These are phyloP conservation scores for Hemistola chrysoprasaria DNA, from an alignment of 2,888 invertebrate species.

Conservation along the genomic window DNA sequence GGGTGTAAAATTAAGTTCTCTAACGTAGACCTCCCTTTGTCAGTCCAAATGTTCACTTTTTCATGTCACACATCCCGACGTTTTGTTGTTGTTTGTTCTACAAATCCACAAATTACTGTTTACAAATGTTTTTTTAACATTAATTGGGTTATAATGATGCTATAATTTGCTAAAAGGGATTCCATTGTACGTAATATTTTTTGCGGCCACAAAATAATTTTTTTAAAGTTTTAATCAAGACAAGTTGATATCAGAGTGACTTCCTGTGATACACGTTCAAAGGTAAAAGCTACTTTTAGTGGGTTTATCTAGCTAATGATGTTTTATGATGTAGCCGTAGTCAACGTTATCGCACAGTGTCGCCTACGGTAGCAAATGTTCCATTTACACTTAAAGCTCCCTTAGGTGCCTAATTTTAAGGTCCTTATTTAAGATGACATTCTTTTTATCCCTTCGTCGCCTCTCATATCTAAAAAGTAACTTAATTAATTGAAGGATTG, in stretches of 20 bases:
- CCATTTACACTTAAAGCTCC: slow-evolving; percentile 31
- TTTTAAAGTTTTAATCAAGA: slow-evolving; percentile 20
- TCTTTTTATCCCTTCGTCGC: slow-evolving; percentile 60
- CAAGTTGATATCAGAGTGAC: slow-evolving; percentile 14
- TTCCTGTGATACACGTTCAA: slow-evolving; percentile 55
- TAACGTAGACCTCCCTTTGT: slow-evolving; percentile 62
- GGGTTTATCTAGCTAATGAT: slow-evolving; percentile 78
- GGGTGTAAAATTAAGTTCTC: slow-evolving; percentile 79
- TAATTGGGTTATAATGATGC: slow-evolving; percentile 33
- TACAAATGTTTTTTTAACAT: slow-evolving; percentile 28
- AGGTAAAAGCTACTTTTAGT: slow-evolving; percentile 64
- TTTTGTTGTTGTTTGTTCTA: slow-evolving; percentile 58
- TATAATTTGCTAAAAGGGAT: slow-evolving; percentile 16
- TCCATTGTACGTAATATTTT: slow-evolving; percentile 5
- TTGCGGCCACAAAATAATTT: slow-evolving; percentile 7
- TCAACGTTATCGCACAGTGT: slow-evolving; percentile 61
- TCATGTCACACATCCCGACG: slow-evolving; percentile 50
- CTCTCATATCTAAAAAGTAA: slow-evolving; percentile 62
- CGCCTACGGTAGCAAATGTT: slow-evolving; percentile 71
- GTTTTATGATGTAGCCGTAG: slow-evolving; percentile 72
- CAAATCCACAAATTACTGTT: slow-evolving; percentile 53
- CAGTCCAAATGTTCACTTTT: slow-evolving; percentile 52
- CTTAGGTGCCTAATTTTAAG: slow-evolving; percentile 38
- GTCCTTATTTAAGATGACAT: slow-evolving; percentile 42
- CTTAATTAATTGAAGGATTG: slow-evolving; percentile 76